Evolutionary conservation across 2,113 vertebrate genomes (phyloP).

Genomic region (Engystomops pustulosus): DNA sequence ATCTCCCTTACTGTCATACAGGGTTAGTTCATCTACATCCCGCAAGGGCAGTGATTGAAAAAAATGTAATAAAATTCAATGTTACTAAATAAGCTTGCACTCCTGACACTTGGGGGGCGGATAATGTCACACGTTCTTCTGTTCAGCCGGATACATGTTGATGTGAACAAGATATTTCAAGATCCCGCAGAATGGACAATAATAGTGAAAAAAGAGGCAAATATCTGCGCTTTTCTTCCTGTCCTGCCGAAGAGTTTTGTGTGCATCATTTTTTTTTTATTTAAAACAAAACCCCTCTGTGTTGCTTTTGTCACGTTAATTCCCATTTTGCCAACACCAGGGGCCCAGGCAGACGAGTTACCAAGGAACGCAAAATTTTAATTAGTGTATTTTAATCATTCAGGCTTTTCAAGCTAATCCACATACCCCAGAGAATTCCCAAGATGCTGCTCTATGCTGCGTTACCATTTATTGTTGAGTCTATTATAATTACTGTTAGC

Average conservation of each 20-base stretch:
- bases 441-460: slow-evolving; percentile 99
- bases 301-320: slow-evolving; percentile 99
- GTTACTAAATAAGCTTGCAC: neutral
- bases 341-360: slow-evolving; percentile 99
- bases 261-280: slow-evolving; percentile 80
- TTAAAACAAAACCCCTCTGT: slow-evolving; percentile 91
- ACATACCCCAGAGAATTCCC: slow-evolving; percentile 99
- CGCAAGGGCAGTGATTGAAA: neutral
- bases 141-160: neutral
- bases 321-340: slow-evolving; percentile 99
- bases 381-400: slow-evolving; percentile 99
- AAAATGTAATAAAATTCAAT: neutral
- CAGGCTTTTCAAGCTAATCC: slow-evolving; percentile 99
- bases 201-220: neutral
- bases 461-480: slow-evolving; percentile 99
- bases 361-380: slow-evolving; percentile 99
- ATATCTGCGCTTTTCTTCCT: slow-evolving; percentile 25
- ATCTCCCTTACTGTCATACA: neutral
- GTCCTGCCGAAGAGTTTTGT: slow-evolving; percentile 73
- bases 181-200: neutral
- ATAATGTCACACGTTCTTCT: neutral
- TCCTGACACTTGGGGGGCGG: neutral
- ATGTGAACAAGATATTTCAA: neutral
- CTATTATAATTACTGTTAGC: slow-evolving; percentile 99
- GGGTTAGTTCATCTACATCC: neutral